These are phyloP conservation scores for Notocelia uddmanniana DNA, from an alignment of 2,888 invertebrate species.

Conservation along the genomic window DNA sequence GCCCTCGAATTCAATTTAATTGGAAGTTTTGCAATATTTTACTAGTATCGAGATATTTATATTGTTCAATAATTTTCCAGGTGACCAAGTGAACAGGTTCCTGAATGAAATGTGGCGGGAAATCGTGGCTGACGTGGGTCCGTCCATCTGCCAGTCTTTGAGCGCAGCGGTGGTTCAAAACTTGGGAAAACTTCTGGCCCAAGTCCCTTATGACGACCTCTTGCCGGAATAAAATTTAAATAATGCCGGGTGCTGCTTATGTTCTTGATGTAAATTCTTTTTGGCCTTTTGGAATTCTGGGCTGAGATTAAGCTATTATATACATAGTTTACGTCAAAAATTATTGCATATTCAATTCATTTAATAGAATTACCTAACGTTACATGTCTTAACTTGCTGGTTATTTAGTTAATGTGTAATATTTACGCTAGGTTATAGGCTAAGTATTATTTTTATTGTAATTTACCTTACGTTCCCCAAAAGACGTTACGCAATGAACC, in stretches of 20 bases:
- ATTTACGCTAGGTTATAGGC: no score
- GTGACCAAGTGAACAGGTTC: slow-evolving; percentile 70
- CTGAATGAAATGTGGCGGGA: slow-evolving; percentile 73
- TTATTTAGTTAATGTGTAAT: no score
- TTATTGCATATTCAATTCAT: no score
- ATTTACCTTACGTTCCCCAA: no score
- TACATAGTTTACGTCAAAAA: not conserved
- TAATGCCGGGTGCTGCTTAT: not conserved
- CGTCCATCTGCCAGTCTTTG: slow-evolving; percentile 65
- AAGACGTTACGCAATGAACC: no score
- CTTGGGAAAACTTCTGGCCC: slow-evolving; percentile 62
- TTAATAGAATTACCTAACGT: no score
- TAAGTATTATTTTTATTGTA: no score
- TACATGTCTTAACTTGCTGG: no score
- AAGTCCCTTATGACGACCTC: slow-evolving; percentile 70
- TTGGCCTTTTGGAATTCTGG: not conserved
- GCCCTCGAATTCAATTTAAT: not conserved
- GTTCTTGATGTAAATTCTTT: not conserved
- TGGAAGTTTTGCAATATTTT: not conserved
- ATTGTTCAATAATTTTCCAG: slow-evolving; percentile 59
- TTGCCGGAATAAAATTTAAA: slow-evolving; percentile 60
- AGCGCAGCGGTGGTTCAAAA: slow-evolving; percentile 67
- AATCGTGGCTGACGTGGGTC: slow-evolving; percentile 69
- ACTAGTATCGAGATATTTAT: not conserved
- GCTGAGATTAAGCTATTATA: not conserved